Percentiles rank a stretch among this genome's conserved stretches.
phyloP scores from a whole-genome alignment of 2,113 vertebrate species.

The Brevimyrus niger region DNA sequence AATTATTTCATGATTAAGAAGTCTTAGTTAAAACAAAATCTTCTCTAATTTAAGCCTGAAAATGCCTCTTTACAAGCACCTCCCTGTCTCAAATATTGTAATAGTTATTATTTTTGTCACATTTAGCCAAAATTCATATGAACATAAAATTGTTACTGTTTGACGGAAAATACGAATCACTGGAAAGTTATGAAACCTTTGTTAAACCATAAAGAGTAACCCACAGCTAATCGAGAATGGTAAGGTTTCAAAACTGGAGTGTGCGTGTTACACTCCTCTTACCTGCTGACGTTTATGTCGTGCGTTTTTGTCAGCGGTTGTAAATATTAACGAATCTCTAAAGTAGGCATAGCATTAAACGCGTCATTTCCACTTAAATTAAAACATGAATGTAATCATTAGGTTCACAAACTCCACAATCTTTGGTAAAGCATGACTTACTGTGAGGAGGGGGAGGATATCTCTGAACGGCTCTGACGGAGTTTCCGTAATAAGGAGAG shows the following conservation, averaged over 20 bases:
- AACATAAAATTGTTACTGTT: background rate
- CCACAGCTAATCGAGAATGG: conserved; percentile 27
- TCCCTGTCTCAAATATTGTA: background rate
- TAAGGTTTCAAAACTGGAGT: conserved; percentile 24
- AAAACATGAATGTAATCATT: background rate
- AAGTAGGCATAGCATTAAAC: background rate
- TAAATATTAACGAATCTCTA: background rate
- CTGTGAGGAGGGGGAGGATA: conserved; percentile 88
- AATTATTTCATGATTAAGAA: background rate
- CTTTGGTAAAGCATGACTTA: conserved; percentile 59
- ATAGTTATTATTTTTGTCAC: background rate
- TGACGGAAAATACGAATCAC: background rate
- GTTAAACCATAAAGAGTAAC: conserved; percentile 33
- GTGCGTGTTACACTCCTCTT: background rate
- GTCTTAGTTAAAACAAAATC: background rate
- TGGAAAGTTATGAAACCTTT: conserved; percentile 36
- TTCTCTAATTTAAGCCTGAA: background rate
- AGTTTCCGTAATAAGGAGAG: conserved; percentile 90
- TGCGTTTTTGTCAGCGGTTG: background rate
- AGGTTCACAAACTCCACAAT: background rate
- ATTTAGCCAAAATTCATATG: background rate
- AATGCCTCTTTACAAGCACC: background rate
- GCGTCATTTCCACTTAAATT: background rate
- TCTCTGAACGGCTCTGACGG: conserved; percentile 88
- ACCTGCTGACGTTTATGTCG: background rate